Percentiles rank a stretch among this genome's conserved stretches.
These are phyloP conservation scores for Peromyscus melanophrys DNA, from an alignment of 2,797 vertebrate species.

Conservation along the genomic window DNA sequence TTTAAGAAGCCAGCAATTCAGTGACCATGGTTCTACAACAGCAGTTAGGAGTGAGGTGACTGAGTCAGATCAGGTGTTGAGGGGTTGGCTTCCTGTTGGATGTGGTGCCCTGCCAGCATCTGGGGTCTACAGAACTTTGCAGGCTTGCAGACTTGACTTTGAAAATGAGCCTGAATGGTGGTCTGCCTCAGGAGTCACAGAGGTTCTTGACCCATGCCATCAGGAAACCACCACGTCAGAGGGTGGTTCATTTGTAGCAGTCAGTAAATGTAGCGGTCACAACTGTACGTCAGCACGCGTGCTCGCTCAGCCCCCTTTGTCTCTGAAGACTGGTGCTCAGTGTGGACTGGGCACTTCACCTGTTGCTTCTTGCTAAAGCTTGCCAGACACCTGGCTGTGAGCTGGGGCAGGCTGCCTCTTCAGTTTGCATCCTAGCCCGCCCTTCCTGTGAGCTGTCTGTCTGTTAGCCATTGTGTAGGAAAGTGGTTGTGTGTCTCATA, in stretches of 20 bases:
- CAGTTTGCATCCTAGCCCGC: accelerated
- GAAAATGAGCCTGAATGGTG: background rate
- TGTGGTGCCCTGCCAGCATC: background rate
- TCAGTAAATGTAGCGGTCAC: accelerated
- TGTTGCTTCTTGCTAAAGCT: background rate
- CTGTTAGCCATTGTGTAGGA: background rate
- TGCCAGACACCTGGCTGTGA: accelerated
- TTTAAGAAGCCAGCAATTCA: background rate
- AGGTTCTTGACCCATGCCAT: background rate
- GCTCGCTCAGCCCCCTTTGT: too few species aligned
- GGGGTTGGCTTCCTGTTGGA: background rate
- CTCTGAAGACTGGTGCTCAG: background rate
- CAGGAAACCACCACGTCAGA: accelerated
- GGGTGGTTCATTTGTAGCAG: background rate
- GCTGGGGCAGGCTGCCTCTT: background rate
- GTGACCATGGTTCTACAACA: background rate
- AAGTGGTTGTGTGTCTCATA: too few species aligned
- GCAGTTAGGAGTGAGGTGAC: background rate
- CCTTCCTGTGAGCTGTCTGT: background rate
- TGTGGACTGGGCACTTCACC: background rate
- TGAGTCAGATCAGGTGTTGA: background rate
- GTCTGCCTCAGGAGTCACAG: background rate
- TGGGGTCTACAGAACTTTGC: background rate
- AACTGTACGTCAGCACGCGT: accelerated
- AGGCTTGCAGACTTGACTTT: background rate